Evolutionary conservation across 2,888 invertebrate genomes (phyloP), one percentile per base, ranked within the genome.

Genomic region (Margaritifera margaritifera): DNA sequence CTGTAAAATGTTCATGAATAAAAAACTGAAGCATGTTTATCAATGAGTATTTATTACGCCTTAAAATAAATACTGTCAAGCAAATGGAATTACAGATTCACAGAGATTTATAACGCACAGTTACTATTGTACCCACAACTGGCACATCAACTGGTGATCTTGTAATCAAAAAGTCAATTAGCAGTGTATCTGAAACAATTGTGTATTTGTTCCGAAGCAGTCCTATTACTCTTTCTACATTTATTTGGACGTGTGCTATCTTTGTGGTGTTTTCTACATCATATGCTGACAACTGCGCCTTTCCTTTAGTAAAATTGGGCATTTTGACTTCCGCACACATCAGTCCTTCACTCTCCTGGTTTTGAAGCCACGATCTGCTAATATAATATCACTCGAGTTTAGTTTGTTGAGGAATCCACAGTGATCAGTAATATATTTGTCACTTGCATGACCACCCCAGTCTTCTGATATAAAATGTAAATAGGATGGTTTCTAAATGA

Each of bases 151-250:
- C 58, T 5, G 27, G 42, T n/a, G n/a, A n/a, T 19, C 65, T 54
- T 25, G 63, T 58, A 18, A 6, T 52, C 1, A 77, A n/a, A 55
- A 61, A 72, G 31, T 74, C 71, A 15, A 74, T 65, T 27, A 75
- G 72, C 5, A 75, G 8, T 5, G 64, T 60, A 53, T 66, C 54
- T 22, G 69, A 56, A n/a, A 79, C 60, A 24, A 77, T 73, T 0
- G 74, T 72, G 60, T 77, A 77, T 55, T 71, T 79, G 52, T 79
- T 73, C 1, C 79, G 18, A 0, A 75, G 71, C 19, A 71, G 27
- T 18, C 79, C 76, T 50, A 79, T 79, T 19, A 79, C 75, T 24
- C 73, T 20, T 58, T 75, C 79, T 2, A 79, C 77, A 65, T 77
- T 74, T 25, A 75, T 79, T 50, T 76, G 22, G 6, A 66, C 54